Conservation (phyloP, 2,113 vertebrate species). For the Arizona elegans region DNA sequence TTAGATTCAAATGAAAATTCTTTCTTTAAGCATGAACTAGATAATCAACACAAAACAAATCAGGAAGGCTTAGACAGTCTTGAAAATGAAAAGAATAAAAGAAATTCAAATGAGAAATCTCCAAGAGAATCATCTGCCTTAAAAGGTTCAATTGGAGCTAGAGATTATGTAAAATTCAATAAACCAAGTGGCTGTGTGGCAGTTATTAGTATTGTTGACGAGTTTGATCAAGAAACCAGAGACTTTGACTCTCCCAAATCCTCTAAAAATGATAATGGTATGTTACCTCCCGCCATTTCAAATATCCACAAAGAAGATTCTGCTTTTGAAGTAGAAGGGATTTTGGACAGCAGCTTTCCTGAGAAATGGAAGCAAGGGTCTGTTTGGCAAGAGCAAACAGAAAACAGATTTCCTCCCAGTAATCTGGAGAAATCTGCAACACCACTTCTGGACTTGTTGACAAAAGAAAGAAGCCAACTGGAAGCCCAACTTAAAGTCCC, state of each 20-base stretch:
- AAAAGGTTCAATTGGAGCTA: constrained; percentile 51
- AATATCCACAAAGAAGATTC: constrained; percentile 43
- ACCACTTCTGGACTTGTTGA: constrained; percentile 75
- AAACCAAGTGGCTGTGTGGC: constrained; percentile 35
- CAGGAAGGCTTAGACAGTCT: constrained; percentile 48
- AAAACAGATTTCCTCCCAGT: constrained; percentile 58
- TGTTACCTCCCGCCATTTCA: constrained; percentile 42
- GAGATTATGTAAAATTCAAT: constrained; percentile 37
- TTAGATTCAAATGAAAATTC: constrained; percentile 75
- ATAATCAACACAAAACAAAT: constrained; percentile 58
- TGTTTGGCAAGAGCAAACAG: constrained; percentile 56
- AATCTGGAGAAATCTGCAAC: constrained; percentile 63
- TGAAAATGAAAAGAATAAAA: constrained; percentile 53
- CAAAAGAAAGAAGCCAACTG: constrained; percentile 71
- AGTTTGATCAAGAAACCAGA: constrained; percentile 44
- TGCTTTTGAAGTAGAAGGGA: constrained; percentile 36
- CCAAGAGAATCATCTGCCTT: constrained; percentile 24
- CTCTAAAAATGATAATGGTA: constrained; percentile 49
- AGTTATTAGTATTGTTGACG: constrained; percentile 11
- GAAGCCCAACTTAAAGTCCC: constrained; percentile 69
- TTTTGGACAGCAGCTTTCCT: constrained; percentile 58
- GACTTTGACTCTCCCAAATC: constrained; percentile 56
- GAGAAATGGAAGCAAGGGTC: constrained; percentile 65
- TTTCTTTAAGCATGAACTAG: constrained; percentile 70
- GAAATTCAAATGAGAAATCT: constrained; percentile 38